Evolutionary conservation across 2,113 vertebrate species (phyloP).

Genomic region (Gila orcuttii): DNA sequence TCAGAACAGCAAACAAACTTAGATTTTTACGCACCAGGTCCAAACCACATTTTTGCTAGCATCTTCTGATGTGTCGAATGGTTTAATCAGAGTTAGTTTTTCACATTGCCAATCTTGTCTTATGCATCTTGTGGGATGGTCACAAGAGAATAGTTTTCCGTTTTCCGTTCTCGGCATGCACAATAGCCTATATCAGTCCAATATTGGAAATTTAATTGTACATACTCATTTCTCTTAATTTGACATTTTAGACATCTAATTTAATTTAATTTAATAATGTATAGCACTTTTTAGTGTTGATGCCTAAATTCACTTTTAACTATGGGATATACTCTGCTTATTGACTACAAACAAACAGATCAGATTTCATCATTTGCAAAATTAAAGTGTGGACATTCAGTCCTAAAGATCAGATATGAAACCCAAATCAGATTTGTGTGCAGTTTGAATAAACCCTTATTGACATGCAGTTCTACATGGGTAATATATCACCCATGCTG

Average conservation of each 20-base stretch:
- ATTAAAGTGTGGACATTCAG: neutral
- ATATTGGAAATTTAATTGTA: neutral
- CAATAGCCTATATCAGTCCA: too few species aligned
- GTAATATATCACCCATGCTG: constrained; percentile 46
- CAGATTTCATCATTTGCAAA: neutral
- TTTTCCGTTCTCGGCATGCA: neutral
- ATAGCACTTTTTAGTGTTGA: neutral
- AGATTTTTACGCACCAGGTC: neutral
- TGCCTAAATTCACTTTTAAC: neutral
- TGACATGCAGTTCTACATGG: constrained; percentile 31
- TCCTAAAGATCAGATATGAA: neutral
- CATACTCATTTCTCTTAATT: neutral
- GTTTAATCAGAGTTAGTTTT: neutral
- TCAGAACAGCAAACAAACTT: neutral
- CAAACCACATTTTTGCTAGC: neutral
- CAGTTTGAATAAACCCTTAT: constrained; percentile 21
- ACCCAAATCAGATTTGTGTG: neutral
- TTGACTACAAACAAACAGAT: neutral
- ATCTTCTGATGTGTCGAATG: neutral
- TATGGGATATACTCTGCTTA: neutral
- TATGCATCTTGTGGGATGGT: neutral
- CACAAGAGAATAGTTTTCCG: neutral
- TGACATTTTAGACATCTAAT: neutral
- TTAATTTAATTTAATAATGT: neutral
- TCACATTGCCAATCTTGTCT: neutral